Percentiles rank a stretch among this genome's conserved stretches.
Evolutionary conservation across 2,113 vertebrate genomes (phyloP).

Genomic region (Epinephelus fuscoguttatus): DNA sequence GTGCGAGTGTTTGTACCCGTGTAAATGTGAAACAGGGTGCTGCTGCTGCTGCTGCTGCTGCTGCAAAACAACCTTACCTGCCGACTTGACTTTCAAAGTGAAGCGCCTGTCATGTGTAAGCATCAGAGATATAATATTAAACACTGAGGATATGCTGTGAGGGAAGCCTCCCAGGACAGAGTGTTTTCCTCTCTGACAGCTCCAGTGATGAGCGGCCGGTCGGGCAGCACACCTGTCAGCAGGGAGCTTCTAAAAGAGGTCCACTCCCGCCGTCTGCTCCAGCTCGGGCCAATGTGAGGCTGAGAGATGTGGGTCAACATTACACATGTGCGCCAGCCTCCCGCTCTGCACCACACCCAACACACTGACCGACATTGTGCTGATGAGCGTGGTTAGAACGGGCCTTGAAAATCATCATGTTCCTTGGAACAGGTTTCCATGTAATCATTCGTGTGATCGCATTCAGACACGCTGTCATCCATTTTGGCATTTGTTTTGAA

Average conservation of each 20-base stretch:
- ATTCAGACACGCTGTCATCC: constrained; percentile 31
- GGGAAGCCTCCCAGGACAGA: constrained; percentile 24
- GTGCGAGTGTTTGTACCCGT: neutral
- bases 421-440: constrained; percentile 25
- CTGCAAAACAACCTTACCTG: constrained; percentile 6
- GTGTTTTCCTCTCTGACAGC: constrained; percentile 55
- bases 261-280: neutral
- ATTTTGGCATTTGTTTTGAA: constrained; percentile 47
- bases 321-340: neutral
- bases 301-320: constrained; percentile 31
- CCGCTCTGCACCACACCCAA: constrained; percentile 1
- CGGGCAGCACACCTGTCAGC: constrained; percentile 41
- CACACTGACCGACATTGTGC: constrained; percentile 25
- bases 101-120: constrained; percentile 47
- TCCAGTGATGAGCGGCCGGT: constrained; percentile 28
- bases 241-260: constrained; percentile 25
- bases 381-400: neutral
- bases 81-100: constrained; percentile 43
- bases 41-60: neutral
- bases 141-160: constrained; percentile 1
- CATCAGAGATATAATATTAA: constrained; percentile 40
- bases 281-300: constrained; percentile 19
- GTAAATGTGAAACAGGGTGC: constrained; percentile 13
- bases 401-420: constrained; percentile 32
- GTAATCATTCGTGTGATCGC: constrained; percentile 45